These are phyloP conservation scores for Pristionchus exspectatus DNA, from an alignment of 2,888 invertebrate species.

Conservation along the genomic window DNA sequence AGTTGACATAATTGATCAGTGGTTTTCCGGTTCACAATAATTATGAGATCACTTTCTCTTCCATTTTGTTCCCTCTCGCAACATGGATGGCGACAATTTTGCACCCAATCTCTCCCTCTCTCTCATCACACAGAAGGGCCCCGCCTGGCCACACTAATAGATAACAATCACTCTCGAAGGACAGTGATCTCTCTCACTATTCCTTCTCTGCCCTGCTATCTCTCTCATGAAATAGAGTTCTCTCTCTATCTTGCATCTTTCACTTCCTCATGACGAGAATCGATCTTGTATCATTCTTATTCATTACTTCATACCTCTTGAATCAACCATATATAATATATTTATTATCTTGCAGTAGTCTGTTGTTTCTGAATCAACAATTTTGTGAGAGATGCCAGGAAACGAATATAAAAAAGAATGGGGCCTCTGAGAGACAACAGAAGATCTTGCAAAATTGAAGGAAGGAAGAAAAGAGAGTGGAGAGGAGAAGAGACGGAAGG, in stretches of 20 bases:
- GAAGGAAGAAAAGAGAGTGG: not conserved
- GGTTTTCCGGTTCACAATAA: not conserved
- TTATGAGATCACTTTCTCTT: constrained; percentile 18
- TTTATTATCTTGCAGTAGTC: not conserved
- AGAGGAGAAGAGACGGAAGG: not conserved
- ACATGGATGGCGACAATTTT: not conserved
- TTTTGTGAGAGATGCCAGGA: constrained; percentile 16
- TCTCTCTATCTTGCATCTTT: not conserved
- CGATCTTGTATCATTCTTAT: not conserved
- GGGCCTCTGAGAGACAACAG: constrained; percentile 5
- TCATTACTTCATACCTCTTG: not conserved
- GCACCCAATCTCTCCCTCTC: not conserved
- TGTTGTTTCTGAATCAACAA: not conserved
- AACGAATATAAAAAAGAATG: not conserved
- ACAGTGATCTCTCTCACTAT: constrained; percentile 34
- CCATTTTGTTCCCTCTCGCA: not conserved
- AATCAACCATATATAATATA: not conserved
- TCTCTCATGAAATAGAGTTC: not conserved
- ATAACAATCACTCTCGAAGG: constrained; percentile 41
- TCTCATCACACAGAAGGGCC: constrained; percentile 9
- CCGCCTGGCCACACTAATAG: constrained; percentile 9
- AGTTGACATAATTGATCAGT: too few relatives aligned
- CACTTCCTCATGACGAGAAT: constrained; percentile 3
- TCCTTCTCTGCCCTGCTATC: not conserved
- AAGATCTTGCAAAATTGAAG: not conserved